These are phyloP conservation scores for Eustalomyia histrio DNA, from an alignment of 2,888 invertebrate genomes.

Conservation along the genomic window DNA sequence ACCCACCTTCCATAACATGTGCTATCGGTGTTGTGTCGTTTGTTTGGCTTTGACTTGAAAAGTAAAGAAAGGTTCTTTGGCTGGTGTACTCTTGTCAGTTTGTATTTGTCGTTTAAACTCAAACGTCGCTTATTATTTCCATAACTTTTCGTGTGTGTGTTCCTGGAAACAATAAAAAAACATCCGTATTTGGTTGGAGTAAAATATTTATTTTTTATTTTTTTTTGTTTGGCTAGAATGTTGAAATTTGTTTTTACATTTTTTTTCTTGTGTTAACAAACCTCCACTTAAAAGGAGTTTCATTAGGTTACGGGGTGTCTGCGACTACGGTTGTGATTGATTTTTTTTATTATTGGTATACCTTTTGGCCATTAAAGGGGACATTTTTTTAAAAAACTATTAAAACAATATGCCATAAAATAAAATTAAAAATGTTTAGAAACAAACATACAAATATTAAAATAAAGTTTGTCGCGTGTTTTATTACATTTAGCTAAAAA, in stretches of 20 bases:
- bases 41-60: conserved; percentile 37
- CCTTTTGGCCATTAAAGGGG: not conserved
- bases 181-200: conserved; percentile 31
- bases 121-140: conserved; percentile 36
- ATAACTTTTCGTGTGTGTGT: not conserved
- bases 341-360: conserved; percentile 27
- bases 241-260: not conserved
- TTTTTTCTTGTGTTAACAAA: conserved; percentile 2
- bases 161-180: not conserved
- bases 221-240: not conserved
- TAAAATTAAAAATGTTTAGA: not conserved
- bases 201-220: conserved; percentile 17
- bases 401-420: not conserved
- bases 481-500: not conserved
- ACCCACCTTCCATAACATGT: conserved; percentile 46
- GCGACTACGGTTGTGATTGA: conserved; percentile 27
- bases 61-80: conserved; percentile 34
- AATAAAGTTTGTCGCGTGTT: not conserved
- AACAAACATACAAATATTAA: not conserved
- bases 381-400: not conserved
- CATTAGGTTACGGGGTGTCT: conserved; percentile 21
- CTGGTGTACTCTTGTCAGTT: conserved; percentile 41
- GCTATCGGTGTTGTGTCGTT: conserved; percentile 23
- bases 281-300: not conserved
- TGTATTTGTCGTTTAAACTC: conserved; percentile 47